Evolutionary conservation across 1,140 invertebrate genomes (phyloP), one percentile per base, ranked within the genome.

Genomic region (Ganaspis sp.): DNA sequence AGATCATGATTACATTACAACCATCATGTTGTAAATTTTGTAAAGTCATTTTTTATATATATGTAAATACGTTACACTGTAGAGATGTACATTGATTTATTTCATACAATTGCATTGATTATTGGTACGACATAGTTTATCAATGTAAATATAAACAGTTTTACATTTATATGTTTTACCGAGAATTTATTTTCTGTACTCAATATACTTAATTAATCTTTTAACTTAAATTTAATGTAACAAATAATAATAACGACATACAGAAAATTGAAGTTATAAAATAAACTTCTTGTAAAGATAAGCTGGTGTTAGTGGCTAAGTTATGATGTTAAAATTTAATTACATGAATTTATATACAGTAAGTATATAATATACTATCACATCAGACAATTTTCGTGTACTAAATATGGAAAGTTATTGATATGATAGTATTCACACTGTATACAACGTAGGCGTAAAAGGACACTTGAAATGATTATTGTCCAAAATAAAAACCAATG

Each of bases 21-120:
- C 54, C 12, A 58, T 58, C 11, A 26, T 58, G n/a, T 4, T 45
- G 19, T 54, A 54, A 54, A 54, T 21, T 23, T 54, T 23, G 53
- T 54, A 58, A 54, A 54, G 21, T 5, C 53, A 11, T 21, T 9
- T 40, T 40, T 40, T 40, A 11, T 40, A 26, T 58, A 19, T 26
- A 12, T 11, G 26, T 58, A 58, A 58, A 58, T 58, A 58, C 54
- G 54, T 58, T 58, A 58, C 54, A 26, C 21, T 58, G 12, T 26
- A 15, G 15, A 58, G 21, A 19, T 12, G 54, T 23, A 15, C 54
- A 58, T 26, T 58, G 4, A 23, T 58, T 26, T 58, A 58, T 58
- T 58, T 12, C 6, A 23, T 58, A 58, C 8, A 54, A 54, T 54
- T 54, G 21, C 21, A 21, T 54, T 21, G n/a, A 54, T 40, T 11